Evolutionary conservation across 2,888 invertebrate genomes (phyloP), one percentile per base, ranked within the genome.

Genomic region (Iphiclides podalirius): DNA sequence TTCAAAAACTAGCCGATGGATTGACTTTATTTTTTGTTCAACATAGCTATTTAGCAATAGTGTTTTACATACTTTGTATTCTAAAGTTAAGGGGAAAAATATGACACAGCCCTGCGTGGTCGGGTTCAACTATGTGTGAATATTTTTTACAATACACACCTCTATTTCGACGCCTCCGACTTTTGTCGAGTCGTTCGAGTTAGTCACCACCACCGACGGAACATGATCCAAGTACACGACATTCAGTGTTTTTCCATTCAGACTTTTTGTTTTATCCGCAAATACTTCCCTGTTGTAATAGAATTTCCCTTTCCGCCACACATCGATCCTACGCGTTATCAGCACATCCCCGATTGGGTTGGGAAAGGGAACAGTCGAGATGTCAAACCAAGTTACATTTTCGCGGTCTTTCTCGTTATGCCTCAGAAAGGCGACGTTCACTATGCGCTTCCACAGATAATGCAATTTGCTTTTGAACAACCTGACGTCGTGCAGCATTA

Each of bases 311-410:
- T 88, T 76, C 23, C 90, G 83, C 95, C 95, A 96, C 31, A 91
- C 90, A 61, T 93, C 92, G 9, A 95, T 72, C 51, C 92, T 83
- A 57, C 90, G 86, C 0, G 93, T 90, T 1, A 92, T 81, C 13
- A 94, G 85, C 6, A 91, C 77, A 1, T 83, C 67, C 61, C 69
- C 66, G n/a, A 61, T 63, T 0, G 91, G 91, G 9, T 91, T 90
- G 0, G 96, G 95, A 74, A 93, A 96, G 0, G 94, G 92, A 1
- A 95, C 92, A 0, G 94, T 95, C 1, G 91, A 90, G 0, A 96
- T 73, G 63, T 93, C 93, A 55, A 92, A 95, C 90, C 93, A 94
- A 12, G 90, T 83, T 16, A 79, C 82, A 55, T 72, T 75, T 52
- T 72, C 79, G 1, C 59, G 26, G 9, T 41, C 49, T 58, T 78